Base-by-base conservation (phyloP, 2,888 invertebrate species). In the Hypomecis atomaria region DNA sequence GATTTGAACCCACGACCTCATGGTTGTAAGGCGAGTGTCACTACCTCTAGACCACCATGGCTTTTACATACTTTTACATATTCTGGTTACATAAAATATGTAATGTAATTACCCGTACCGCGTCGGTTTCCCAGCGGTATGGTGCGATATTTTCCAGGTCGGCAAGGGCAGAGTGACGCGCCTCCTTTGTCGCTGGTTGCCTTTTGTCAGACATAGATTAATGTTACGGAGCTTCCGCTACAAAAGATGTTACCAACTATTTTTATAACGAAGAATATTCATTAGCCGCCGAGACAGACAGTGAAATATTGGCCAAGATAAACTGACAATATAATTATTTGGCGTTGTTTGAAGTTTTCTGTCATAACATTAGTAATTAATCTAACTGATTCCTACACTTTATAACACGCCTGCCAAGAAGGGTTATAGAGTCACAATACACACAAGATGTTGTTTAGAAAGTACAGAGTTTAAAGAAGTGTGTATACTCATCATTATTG, bases 171-270 rank as follows among this genome's bases (percentile, higher is more conserved):
- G 63, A 56, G 70, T 69, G 66, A 71, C 64, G 55, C 11, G 65
- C 45, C 73, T 81, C 82, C 79, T 85, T 87, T 87, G 84, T 87
- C 72, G 71, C 67, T 67, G 69, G 71, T 71, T 75, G 74, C 82
- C 84, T 85, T 79, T 87, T 88, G 84, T 87, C 76, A 75, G 85
- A 87, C 84, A 78, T 79, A 84, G 85, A 89, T 86, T 86, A 85
- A 88, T 87, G 83, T 66, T 47, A 58, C 58, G 34, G 58, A 73
- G 74, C 56, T 77, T 69, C 62, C 61, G 65, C 59, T 49, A 65
- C 65, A 66, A 69, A 72, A 64, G 64, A 59, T 54, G 65, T 53
- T 62, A 67, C 53, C 48, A 74, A 75, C 73, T 71, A 70, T 70
- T 70, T 74, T 76, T 76, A 75, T 74, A 69, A 69, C 65, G 65